These are phyloP conservation scores for Microcebus murinus DNA, from an alignment of 2,113 vertebrate species.

Conservation along the genomic window DNA sequence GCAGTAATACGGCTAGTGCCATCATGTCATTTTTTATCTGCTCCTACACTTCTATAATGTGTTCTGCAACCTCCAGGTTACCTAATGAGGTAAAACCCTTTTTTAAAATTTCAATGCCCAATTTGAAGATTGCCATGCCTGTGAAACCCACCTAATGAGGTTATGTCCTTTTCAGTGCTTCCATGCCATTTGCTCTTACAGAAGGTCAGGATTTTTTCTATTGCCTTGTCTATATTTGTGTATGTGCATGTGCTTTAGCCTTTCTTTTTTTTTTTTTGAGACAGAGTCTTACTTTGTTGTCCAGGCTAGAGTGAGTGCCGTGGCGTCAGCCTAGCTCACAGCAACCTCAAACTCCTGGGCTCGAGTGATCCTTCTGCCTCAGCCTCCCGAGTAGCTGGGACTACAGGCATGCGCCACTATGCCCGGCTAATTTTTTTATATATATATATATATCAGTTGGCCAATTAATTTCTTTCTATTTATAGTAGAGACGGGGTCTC, in stretches of 20 bases:
- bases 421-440: too few relatives aligned
- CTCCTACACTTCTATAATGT: neutral
- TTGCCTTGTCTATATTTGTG: fast-evolving
- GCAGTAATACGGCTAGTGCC: neutral
- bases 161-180: neutral
- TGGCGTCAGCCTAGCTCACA: too few relatives aligned
- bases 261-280: too few relatives aligned
- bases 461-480: too few relatives aligned
- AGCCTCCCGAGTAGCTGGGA: too few relatives aligned
- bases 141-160: neutral
- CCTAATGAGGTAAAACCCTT: neutral
- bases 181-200: neutral
- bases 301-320: too few relatives aligned
- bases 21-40: neutral
- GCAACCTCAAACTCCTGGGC: too few relatives aligned
- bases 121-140: neutral
- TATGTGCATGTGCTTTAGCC: neutral
- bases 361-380: too few relatives aligned
- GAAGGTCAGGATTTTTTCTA: neutral
- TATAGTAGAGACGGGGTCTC: too few relatives aligned
- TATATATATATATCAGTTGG: too few relatives aligned
- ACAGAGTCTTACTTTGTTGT: too few relatives aligned
- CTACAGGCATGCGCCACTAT: too few relatives aligned
- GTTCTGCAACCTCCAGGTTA: neutral
- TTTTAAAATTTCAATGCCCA: neutral